Evolutionary conservation across 1,140 invertebrate genomes (phyloP).

Genomic region (Heliconius congener): DNA sequence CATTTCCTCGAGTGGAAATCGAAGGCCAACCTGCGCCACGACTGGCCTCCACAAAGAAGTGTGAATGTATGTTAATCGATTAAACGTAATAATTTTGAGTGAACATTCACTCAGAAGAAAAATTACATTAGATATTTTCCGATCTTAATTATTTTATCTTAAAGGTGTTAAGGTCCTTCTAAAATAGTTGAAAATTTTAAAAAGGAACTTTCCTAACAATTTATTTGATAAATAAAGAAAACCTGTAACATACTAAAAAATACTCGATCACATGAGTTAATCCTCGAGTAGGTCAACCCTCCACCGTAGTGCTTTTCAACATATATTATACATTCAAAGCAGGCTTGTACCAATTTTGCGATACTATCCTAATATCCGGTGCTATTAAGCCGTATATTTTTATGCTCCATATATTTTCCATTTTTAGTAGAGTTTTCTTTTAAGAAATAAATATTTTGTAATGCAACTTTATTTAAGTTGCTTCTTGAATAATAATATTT

Average conservation of each 20-base stretch:
- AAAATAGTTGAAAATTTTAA: too few relatives aligned
- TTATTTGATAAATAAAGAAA: too few relatives aligned
- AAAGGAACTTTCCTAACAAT: too few relatives aligned
- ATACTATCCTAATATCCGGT: slow-evolving; percentile 14
- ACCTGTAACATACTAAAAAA: neutral
- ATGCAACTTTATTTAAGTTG: neutral
- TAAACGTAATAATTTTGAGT: too few relatives aligned
- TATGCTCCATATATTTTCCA: slow-evolving; percentile 5
- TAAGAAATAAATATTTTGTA: slow-evolving; percentile 2
- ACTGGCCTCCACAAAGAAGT: too few relatives aligned
- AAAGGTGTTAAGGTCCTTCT: too few relatives aligned
- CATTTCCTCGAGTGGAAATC: too few relatives aligned
- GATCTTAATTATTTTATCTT: too few relatives aligned
- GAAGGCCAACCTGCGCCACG: too few relatives aligned
- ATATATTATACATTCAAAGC: slow-evolving; percentile 22
- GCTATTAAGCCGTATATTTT: slow-evolving; percentile 16
- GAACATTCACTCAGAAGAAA: too few relatives aligned
- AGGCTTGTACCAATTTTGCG: slow-evolving; percentile 13
- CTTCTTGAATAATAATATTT: neutral
- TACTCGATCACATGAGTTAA: neutral
- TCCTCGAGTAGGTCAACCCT: slow-evolving; percentile 7
- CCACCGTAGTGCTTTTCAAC: neutral
- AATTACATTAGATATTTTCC: too few relatives aligned
- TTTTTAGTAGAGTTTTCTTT: neutral
- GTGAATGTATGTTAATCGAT: too few relatives aligned